A percentile compares a stretch with the other conserved stretches of the same genome.
These are phyloP conservation scores for Xenops minutus DNA, from an alignment of 2,797 vertebrate genomes.

Conservation along the genomic window DNA sequence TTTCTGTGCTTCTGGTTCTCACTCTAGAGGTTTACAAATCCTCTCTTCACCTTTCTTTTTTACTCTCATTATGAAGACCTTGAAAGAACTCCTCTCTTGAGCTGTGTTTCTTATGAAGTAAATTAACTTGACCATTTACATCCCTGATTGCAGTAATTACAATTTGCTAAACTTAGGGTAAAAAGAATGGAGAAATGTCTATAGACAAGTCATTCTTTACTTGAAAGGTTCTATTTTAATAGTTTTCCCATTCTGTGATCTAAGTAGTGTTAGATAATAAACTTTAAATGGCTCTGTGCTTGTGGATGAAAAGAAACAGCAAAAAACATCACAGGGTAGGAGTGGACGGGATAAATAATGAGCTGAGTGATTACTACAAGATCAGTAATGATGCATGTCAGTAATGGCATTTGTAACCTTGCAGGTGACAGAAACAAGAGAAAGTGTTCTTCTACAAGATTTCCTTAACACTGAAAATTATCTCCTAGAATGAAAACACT, in stretches of 20 bases:
- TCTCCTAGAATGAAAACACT: background rate
- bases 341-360: background rate
- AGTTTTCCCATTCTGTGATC: background rate
- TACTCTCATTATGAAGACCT: background rate
- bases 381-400: background rate
- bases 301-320: background rate
- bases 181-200: background rate
- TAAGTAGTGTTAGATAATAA: background rate
- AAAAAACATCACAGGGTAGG: background rate
- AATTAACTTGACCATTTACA: background rate
- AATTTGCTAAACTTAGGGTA: background rate
- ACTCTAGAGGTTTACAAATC: background rate
- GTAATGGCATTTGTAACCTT: background rate
- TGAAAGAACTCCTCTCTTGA: background rate
- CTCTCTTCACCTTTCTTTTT: background rate
- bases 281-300: background rate
- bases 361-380: background rate
- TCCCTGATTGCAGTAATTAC: background rate
- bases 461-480: background rate
- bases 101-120: background rate
- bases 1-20: background rate
- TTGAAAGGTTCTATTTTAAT: background rate
- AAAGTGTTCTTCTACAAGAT: background rate
- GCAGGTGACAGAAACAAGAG: background rate
- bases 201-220: background rate